phyloP scores from a whole-genome alignment of 2,113 vertebrate genomes.

The Python bivittatus region DNA sequence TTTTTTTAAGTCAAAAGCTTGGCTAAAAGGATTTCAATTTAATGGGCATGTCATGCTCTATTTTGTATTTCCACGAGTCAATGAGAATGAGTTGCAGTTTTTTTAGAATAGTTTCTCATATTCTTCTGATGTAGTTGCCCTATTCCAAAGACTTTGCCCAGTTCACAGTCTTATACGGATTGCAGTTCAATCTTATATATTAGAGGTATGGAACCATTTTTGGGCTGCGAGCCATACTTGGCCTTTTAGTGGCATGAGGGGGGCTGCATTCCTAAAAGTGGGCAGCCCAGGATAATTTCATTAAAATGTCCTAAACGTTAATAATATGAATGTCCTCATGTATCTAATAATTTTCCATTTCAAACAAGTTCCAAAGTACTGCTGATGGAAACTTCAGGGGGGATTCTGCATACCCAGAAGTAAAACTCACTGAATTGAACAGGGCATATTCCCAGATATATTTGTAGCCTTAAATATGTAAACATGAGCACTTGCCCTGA shows the following conservation, averaged over 20 bases:
- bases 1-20: fast-evolving
- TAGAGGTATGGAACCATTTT: background rate
- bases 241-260: background rate
- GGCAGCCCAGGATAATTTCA: background rate
- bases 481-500: background rate
- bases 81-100: background rate
- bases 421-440: background rate
- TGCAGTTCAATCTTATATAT: background rate
- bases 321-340: background rate
- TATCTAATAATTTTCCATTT: background rate
- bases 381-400: background rate
- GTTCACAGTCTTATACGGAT: background rate
- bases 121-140: background rate
- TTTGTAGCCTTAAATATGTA: background rate
- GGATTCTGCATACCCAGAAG: background rate
- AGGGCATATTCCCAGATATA: background rate
- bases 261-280: background rate
- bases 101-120: background rate
- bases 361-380: background rate
- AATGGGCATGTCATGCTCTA: fast-evolving
- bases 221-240: background rate
- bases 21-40: background rate
- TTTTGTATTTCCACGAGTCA: background rate
- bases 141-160: background rate
- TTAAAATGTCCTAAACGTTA: background rate